Conservation (phyloP, 2,113 vertebrate genomes). For the Burhinus oedicnemus region DNA sequence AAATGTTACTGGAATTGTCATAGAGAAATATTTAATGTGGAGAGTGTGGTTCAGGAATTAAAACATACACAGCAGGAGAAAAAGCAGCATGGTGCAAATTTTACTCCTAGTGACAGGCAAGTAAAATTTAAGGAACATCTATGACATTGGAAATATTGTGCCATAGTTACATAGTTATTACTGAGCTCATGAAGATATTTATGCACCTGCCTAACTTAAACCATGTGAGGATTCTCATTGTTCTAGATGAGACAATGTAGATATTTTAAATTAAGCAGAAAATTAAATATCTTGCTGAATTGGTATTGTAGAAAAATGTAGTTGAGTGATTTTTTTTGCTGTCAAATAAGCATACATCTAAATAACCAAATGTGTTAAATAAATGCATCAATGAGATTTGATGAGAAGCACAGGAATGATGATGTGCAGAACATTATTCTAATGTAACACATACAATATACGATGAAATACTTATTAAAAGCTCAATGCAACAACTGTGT, state of each 20-base stretch:
- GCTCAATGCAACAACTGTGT: neutral
- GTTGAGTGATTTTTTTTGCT: neutral
- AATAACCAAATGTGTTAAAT: neutral
- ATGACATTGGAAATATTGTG: conserved; percentile 1
- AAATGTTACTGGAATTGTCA: conserved; percentile 77
- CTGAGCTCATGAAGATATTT: neutral
- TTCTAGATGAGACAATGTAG: neutral
- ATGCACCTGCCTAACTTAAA: conserved; percentile 53
- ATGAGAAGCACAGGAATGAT: neutral
- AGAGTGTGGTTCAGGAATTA: conserved; percentile 63
- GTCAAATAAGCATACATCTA: neutral
- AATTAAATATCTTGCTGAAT: neutral
- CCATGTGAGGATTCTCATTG: neutral
- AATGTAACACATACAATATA: neutral
- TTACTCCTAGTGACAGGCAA: conserved; percentile 30
- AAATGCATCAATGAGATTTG: neutral
- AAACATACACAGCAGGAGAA: conserved; percentile 49
- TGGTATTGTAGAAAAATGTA: neutral
- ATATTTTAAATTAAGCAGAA: neutral
- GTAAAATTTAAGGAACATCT: conserved; percentile 22
- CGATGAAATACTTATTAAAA: neutral
- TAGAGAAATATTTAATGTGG: conserved; percentile 62
- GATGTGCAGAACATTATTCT: neutral
- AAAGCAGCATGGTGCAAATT: conserved; percentile 36
- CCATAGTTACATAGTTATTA: neutral